Evolutionary conservation across 2,113 vertebrate genomes (phyloP).

Genomic region (Salvelinus alpinus): DNA sequence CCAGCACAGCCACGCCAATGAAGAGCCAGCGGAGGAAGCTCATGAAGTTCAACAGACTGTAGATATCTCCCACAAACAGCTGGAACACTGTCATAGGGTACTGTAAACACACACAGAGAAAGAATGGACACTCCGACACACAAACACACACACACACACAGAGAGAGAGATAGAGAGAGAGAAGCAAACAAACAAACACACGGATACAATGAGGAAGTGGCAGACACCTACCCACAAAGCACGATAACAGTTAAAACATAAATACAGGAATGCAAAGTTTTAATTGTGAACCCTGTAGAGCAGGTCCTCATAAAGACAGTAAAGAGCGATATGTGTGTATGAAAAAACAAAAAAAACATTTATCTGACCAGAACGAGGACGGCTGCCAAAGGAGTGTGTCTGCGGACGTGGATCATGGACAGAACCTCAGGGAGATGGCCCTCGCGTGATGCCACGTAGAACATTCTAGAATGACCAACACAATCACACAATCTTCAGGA

Average conservation of each 20-base stretch:
- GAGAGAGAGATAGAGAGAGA: not conserved
- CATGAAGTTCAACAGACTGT: constrained; percentile 95
- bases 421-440: constrained; percentile 95
- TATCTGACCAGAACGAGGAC: constrained; percentile 91
- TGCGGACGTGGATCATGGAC: constrained; percentile 94
- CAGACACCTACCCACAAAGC: too few relatives aligned
- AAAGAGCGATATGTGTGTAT: too few relatives aligned
- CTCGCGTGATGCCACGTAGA: constrained; percentile 94
- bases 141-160: too few relatives aligned
- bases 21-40: constrained; percentile 97
- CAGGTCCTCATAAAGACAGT: too few relatives aligned
- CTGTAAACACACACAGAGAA: constrained; percentile 63
- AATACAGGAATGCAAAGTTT: not conserved
- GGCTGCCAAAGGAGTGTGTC: constrained; percentile 93
- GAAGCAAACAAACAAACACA: not conserved
- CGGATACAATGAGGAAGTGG: not conserved
- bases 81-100: constrained; percentile 89
- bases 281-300: too few relatives aligned
- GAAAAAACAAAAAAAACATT: not conserved
- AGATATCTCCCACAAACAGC: constrained; percentile 90
- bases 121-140: constrained; percentile 3
- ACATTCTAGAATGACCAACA: constrained; percentile 80
- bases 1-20: constrained; percentile 89
- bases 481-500: not conserved
- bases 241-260: not conserved